Evolutionary conservation across 2,888 invertebrate species (phyloP), one percentile per base, ranked within the genome.

Genomic region (Macropis europaea): DNA sequence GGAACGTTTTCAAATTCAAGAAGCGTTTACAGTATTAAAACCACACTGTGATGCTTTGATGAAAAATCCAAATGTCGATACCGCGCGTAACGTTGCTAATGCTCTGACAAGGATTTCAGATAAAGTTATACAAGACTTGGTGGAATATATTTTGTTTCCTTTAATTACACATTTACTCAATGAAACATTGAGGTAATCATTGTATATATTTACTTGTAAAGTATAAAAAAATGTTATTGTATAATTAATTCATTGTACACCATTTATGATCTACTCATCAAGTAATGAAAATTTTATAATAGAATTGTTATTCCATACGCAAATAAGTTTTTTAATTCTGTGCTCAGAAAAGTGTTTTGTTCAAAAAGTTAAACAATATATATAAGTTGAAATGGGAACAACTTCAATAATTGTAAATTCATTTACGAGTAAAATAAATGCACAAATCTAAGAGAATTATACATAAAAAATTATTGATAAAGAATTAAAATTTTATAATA

Each of bases 131-230:
- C 91, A 92, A 66, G 91, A 92, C 72, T 84, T 93, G 22, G 91
- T 91, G 36, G 91, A 92, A 69, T 92, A 92, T 78, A 87, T 93
- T 66, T 82, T 93, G 43, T 91, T 91, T 73, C 93, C 93, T 0
- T 87, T 93, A 26, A 82, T 84, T 22, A 60, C 86, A 13, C 89
- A 90, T 79, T 73, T 91, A 38, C 81, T 79, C 54, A 84, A 83
- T 72, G 50, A 83, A 22, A 66, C 24, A 13, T 28, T 69, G 11
- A 68, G 57, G 68, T 69, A 43, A 57, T 28, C 30, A 22, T 42
- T 50, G 13, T 32, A 17, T 26, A 19, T 19, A 0, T 0, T 22
- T 19, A 6, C 26, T 36, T 61, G n/a, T 24, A 7, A 3, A 17
- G 3, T 28, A 17, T 9, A 32, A 43, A 34, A 26, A 5, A 17